Percentiles rank a stretch among this genome's conserved stretches.
Conservation (phyloP, 23 tunicate species). For the Phallusia fumigata region DNA sequence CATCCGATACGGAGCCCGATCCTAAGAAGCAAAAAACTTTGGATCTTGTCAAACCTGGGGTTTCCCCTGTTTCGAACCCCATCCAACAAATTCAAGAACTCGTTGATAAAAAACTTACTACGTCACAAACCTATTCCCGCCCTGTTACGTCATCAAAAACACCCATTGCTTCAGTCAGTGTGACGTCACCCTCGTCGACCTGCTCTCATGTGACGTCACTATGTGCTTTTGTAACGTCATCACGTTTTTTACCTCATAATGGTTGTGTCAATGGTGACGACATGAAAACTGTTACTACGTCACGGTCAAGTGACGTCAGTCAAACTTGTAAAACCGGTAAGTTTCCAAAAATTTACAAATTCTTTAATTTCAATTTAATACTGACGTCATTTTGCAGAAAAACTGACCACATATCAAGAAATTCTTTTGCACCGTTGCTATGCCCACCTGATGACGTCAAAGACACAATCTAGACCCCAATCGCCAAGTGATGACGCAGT, state of each 20-base stretch:
- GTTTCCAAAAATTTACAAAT: no score
- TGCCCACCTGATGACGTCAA: neutral
- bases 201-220: conserved; percentile 10
- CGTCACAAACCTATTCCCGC: neutral
- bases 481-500: neutral
- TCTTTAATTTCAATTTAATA: neutral
- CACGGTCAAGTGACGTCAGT: neutral
- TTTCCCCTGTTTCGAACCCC: conserved; percentile 20
- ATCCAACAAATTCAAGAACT: conserved; percentile 61
- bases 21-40: conserved; percentile 14
- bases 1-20: no score
- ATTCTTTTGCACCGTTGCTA: conserved; percentile 4
- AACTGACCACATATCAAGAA: neutral
- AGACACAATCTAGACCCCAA: neutral
- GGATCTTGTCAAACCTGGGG: conserved; percentile 39
- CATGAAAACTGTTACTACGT: neutral
- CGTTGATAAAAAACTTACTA: conserved; percentile 17
- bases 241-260: neutral
- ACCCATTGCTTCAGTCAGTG: neutral
- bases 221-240: neutral
- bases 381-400: neutral
- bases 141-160: neutral
- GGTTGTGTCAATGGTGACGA: neutral
- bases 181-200: neutral
- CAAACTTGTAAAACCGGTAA: no score